phyloP scores from a whole-genome alignment of 2,797 vertebrate species.

The Karalla daura region DNA sequence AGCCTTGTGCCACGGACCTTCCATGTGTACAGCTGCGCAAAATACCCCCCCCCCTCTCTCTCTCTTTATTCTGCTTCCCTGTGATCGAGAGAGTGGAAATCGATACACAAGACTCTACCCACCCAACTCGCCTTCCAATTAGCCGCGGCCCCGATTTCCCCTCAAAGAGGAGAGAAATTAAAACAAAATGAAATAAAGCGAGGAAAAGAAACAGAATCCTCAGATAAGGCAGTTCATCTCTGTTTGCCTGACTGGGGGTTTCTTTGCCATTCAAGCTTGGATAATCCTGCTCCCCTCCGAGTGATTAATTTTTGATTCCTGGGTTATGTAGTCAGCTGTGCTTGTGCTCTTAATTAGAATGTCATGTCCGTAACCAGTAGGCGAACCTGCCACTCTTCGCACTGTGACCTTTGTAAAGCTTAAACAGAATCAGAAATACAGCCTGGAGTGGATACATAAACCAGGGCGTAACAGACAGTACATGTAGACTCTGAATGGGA shows the following conservation, averaged over 20 bases:
- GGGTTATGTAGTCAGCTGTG: slow-evolving; percentile 67
- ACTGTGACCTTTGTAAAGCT: slow-evolving; percentile 69
- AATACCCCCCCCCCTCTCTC: slow-evolving; percentile 3
- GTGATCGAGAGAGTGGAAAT: slow-evolving; percentile 65
- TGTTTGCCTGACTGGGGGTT: slow-evolving; percentile 68
- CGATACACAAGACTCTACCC: slow-evolving; percentile 62
- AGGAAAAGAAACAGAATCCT: slow-evolving; percentile 13
- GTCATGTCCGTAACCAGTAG: slow-evolving; percentile 61
- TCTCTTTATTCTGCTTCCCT: slow-evolving; percentile 50
- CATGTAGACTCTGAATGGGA: background rate
- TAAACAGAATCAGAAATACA: slow-evolving; percentile 59
- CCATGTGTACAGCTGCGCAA: slow-evolving; percentile 34
- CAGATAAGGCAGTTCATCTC: slow-evolving; percentile 63
- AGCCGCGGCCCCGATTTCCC: slow-evolving; percentile 69
- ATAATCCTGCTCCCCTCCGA: slow-evolving; percentile 73
- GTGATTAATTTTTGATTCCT: slow-evolving; percentile 76
- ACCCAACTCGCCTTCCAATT: slow-evolving; percentile 74
- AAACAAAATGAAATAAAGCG: slow-evolving; percentile 38
- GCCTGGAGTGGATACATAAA: slow-evolving; percentile 32
- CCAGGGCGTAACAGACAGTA: slow-evolving; percentile 6
- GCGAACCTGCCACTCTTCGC: slow-evolving; percentile 63
- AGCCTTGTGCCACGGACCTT: slow-evolving; percentile 34
- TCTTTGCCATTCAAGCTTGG: slow-evolving; percentile 61
- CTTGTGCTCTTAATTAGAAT: slow-evolving; percentile 76
- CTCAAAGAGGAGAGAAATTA: slow-evolving; percentile 54